A percentile compares a stretch with the other conserved stretches of the same genome.
Conservation (phyloP, 2,797 vertebrate species). For the Chiroxiphia lanceolata region DNA sequence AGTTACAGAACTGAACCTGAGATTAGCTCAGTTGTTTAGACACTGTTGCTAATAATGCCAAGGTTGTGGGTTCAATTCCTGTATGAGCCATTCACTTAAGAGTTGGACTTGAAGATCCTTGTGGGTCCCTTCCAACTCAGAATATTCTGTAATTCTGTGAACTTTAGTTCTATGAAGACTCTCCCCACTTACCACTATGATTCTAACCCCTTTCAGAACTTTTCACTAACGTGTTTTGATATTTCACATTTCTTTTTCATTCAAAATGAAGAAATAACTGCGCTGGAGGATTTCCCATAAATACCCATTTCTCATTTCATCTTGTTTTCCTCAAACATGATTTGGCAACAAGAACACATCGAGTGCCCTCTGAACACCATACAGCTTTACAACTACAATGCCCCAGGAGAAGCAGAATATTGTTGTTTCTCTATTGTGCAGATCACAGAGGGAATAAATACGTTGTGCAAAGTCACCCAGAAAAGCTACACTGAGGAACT, state of each 20-base stretch:
- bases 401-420: background rate
- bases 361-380: background rate
- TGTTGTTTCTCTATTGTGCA: constrained; percentile 17
- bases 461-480: constrained; percentile 36
- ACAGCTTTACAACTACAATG: constrained; percentile 1
- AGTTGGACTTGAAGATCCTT: background rate
- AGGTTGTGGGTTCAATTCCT: background rate
- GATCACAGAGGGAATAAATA: constrained; percentile 28
- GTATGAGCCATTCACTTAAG: background rate
- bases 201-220: background rate
- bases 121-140: background rate
- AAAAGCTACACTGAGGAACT: background rate
- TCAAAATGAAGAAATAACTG: background rate
- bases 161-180: background rate
- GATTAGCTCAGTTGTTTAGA: background rate
- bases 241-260: background rate
- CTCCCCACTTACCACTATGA: background rate
- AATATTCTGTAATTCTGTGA: background rate
- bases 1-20: background rate
- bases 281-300: background rate
- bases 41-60: background rate
- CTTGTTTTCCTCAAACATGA: constrained; percentile 11
- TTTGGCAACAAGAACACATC: constrained; percentile 22
- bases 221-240: background rate
- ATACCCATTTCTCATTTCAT: constrained; percentile 1